Evolutionary conservation across 2,113 vertebrate species (phyloP), one percentile per base, ranked within the genome.

Genomic region (Cheirogaleus medius): DNA sequence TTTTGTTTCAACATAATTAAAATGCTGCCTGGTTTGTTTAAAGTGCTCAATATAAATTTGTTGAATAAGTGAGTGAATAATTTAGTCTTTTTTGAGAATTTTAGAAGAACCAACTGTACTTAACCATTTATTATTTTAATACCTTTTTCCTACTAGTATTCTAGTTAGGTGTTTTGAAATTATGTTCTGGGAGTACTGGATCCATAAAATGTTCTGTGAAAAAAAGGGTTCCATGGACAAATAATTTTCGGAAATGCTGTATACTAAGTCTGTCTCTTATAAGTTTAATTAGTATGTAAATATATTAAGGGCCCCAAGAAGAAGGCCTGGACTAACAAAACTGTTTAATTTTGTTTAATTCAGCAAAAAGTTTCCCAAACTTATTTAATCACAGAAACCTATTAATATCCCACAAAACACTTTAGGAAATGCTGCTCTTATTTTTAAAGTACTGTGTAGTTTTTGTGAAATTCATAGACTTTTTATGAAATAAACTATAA

Each of bases 51-150:
- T 81, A 52, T 82, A 63, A 73, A 92, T 92, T 90, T 90, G 34
- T 68, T 87, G 42, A 86, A 39, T 89, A 52, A 58, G 11, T 71
- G 27, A 63, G 25, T 83, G 83, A 87, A 84, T 93, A 11, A 69
- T n/a, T 78, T 69, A 34, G 77, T 94, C 49, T 77, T 94, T 42
- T 77, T 93, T 96, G 73, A 95, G 63, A 69, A 85, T 92, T 71
- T 94, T 37, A 39, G 29, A 88, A 94, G 84, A 92, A 84, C n/a
- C 20, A 91, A 56, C 27, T 29, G 25, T 89, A 8, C 25, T 84
- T 88, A 87, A 56, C 13, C 18, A 44, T 77, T 87, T 52, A 64
- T 85, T 96, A 90, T 83, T 91, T 94, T 94, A 85, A 66, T 77
- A 80, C 34, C 27, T 73, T 91, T 68, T 6, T 13, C 29, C 37